Percentiles rank a stretch among this genome's conserved stretches.
Conservation (phyloP, 2,888 invertebrate species). For the Caenorhabditis sp. region DNA sequence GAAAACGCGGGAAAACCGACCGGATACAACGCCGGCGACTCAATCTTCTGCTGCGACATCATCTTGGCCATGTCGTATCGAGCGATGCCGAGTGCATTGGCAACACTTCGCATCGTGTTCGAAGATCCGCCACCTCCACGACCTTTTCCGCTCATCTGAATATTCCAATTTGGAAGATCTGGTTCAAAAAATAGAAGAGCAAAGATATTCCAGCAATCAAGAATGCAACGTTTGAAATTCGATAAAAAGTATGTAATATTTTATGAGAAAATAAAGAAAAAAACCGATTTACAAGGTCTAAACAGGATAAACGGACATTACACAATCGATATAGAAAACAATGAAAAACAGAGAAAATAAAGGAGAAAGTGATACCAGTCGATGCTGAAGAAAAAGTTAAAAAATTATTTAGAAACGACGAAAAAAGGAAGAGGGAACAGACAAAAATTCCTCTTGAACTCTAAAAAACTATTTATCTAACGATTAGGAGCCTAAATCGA, state of each 20-base stretch:
- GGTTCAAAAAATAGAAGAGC: not conserved
- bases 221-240: no score
- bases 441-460: slow-evolving; percentile 1
- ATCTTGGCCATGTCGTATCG: slow-evolving; percentile 76
- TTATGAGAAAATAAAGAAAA: slow-evolving; percentile 7
- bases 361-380: slow-evolving; percentile 35
- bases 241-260: no score
- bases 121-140: slow-evolving; percentile 65
- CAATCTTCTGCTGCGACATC: slow-evolving; percentile 67
- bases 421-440: slow-evolving; percentile 8
- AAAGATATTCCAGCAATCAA: slow-evolving; percentile 10
- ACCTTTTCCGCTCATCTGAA: slow-evolving; percentile 65
- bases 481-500: slow-evolving; percentile 33
- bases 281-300: slow-evolving; percentile 27
- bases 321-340: slow-evolving; percentile 24
- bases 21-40: slow-evolving; percentile 78
- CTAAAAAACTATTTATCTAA: slow-evolving; percentile 33
- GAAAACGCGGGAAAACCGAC: slow-evolving; percentile 70
- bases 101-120: slow-evolving; percentile 73
- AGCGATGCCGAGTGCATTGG: slow-evolving; percentile 78
- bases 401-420: slow-evolving; percentile 5
- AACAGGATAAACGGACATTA: slow-evolving; percentile 26
- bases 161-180: not conserved
- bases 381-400: no score
- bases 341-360: slow-evolving; percentile 27